Conservation (phyloP, 2,888 invertebrate species). For the Archaeoteleia sp. region DNA sequence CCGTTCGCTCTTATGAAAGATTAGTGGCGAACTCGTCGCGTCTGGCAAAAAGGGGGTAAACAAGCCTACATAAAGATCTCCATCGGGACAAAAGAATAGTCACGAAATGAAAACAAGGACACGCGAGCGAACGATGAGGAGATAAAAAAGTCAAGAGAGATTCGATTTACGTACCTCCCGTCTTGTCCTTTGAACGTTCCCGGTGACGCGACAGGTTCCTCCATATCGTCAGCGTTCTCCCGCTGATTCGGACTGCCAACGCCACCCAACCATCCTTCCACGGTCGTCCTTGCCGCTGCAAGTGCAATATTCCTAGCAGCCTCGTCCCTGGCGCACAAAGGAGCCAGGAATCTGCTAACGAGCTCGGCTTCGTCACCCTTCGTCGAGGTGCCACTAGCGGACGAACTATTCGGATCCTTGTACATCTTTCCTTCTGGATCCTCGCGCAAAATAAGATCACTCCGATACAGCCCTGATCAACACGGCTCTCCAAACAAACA, state of each 20-base stretch:
- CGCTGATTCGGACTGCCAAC: constrained; percentile 76
- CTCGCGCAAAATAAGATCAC: too few species aligned
- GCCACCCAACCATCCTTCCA: constrained; percentile 77
- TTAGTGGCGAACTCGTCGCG: not conserved
- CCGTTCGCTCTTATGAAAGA: constrained; percentile 19
- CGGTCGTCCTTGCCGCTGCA: constrained; percentile 76
- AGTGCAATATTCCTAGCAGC: constrained; percentile 76
- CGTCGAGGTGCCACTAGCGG: constrained; percentile 63
- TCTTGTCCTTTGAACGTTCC: constrained; percentile 65
- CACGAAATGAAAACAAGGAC: not conserved
- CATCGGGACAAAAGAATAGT: constrained; percentile 20
- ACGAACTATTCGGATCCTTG: constrained; percentile 57
- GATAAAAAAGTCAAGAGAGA: constrained; percentile 3
- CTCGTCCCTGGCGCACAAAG: constrained; percentile 77
- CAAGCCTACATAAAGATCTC: constrained; percentile 15
- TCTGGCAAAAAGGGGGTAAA: constrained; percentile 15
- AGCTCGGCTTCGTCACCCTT: constrained; percentile 75
- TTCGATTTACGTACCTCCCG: constrained; percentile 60
- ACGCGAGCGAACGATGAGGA: not conserved
- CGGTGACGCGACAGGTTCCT: constrained; percentile 58
- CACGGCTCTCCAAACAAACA: too few species aligned
- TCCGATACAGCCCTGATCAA: not conserved
- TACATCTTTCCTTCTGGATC: too few species aligned
- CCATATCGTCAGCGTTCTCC: constrained; percentile 64
- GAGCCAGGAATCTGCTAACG: constrained; percentile 76